These are phyloP conservation scores for Odontothrips loti DNA, from an alignment of 2,888 invertebrate species.

Conservation along the genomic window DNA sequence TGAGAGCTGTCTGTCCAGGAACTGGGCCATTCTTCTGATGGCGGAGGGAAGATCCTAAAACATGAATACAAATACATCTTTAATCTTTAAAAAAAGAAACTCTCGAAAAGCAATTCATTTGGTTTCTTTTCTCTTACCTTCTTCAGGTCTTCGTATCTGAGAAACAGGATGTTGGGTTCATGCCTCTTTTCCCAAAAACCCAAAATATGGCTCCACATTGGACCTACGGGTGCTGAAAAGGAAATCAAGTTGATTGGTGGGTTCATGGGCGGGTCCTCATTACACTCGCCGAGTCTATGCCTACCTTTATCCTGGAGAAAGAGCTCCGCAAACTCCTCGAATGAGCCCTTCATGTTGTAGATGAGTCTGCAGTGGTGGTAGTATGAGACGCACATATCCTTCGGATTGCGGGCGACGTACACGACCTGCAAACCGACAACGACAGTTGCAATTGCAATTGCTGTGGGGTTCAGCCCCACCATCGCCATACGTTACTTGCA, in stretches of 20 bases:
- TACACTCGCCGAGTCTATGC: not conserved
- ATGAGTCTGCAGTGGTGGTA: slow-evolving; percentile 75
- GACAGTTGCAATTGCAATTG: not conserved
- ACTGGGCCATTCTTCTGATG: slow-evolving; percentile 65
- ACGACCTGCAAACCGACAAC: slow-evolving; percentile 46
- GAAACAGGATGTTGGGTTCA: slow-evolving; percentile 68
- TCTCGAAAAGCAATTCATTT: slow-evolving; percentile 16
- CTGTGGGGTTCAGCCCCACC: not conserved
- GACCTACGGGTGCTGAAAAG: slow-evolving; percentile 44
- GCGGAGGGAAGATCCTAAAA: slow-evolving; percentile 60
- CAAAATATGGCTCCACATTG: slow-evolving; percentile 59
- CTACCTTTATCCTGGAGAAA: slow-evolving; percentile 64
- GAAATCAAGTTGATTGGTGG: not conserved
- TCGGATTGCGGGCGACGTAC: slow-evolving; percentile 83
- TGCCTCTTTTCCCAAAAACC: slow-evolving; percentile 60
- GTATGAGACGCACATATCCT: slow-evolving; percentile 84
- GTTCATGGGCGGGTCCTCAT: too few relatives aligned
- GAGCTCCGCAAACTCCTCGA: slow-evolving; percentile 71
- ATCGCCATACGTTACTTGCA: too few relatives aligned
- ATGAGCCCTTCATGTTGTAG: slow-evolving; percentile 54
- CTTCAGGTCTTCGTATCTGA: slow-evolving; percentile 80
- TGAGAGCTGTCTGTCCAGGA: slow-evolving; percentile 62
- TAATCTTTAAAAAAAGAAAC: not conserved
- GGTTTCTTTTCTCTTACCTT: slow-evolving; percentile 42
- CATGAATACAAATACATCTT: not conserved